A percentile compares a stretch with the other conserved stretches of the same genome.
Evolutionary conservation across 2,797 vertebrate species (phyloP).

Genomic region (Holocentrus rufus): DNA sequence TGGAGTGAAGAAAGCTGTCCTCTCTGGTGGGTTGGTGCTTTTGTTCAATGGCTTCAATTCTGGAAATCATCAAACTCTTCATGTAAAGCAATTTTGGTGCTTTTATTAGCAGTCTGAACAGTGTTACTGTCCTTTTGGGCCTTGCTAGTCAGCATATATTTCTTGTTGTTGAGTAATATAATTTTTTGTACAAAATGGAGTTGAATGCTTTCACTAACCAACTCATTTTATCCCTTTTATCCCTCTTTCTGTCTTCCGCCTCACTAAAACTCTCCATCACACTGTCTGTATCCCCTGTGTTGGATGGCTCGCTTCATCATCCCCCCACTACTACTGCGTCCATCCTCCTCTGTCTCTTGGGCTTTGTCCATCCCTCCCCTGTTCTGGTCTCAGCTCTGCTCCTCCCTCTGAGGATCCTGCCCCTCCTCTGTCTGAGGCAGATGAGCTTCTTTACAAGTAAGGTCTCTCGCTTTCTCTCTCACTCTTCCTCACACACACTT

Average conservation of each 20-base stretch:
- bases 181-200: constrained; percentile 39
- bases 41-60: background rate
- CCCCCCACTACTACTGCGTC: constrained; percentile 22
- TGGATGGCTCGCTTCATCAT: constrained; percentile 33
- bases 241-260: constrained; percentile 33
- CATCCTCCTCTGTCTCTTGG: constrained; percentile 24
- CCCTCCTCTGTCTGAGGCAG: constrained; percentile 91
- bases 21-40: background rate
- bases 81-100: constrained; percentile 7
- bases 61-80: constrained; percentile 30
- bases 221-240: constrained; percentile 60
- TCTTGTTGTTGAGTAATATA: constrained; percentile 43
- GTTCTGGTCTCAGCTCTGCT: constrained; percentile 15
- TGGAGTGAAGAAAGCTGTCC: no score
- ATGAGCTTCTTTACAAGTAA: constrained; percentile 97
- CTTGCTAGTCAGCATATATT: background rate
- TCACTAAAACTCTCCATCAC: constrained; percentile 39
- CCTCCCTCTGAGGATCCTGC: constrained; percentile 48
- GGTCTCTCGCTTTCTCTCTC: constrained; percentile 57
- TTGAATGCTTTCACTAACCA: constrained; percentile 74
- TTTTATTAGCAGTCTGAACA: constrained; percentile 6
- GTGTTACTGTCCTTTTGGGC: background rate
- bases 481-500: no score
- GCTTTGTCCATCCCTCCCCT: constrained; percentile 24
- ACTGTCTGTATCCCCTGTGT: constrained; percentile 6